phyloP scores from a whole-genome alignment of 1,140 invertebrate genomes.

The Vollenhovia emeryi region DNA sequence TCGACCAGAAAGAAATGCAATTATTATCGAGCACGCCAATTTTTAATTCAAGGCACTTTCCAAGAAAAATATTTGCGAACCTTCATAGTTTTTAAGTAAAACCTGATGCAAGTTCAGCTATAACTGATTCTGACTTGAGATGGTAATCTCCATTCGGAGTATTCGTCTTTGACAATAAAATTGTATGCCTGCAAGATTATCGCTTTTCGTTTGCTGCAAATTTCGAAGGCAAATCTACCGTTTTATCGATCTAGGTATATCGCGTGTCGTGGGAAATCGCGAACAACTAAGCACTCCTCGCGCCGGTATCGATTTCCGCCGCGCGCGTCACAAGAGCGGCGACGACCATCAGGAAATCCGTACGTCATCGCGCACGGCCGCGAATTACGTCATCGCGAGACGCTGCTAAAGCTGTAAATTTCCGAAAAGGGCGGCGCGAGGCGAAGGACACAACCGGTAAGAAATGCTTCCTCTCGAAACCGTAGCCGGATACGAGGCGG shows the following conservation, averaged over 20 bases:
- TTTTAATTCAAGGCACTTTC: neutral
- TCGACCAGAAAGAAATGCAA: neutral
- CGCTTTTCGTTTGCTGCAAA: neutral
- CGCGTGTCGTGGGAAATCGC: slow-evolving; percentile 11
- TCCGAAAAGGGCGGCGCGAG: neutral
- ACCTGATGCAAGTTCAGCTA: no score
- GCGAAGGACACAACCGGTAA: neutral
- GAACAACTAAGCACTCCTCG: neutral
- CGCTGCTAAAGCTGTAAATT: slow-evolving; percentile 26
- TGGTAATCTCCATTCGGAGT: neutral
- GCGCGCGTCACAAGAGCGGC: slow-evolving; percentile 42
- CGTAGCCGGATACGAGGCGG: neutral
- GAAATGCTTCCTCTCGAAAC: neutral
- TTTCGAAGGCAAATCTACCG: neutral
- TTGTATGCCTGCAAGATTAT: neutral
- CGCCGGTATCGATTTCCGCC: slow-evolving; percentile 26
- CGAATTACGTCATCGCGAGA: slow-evolving; percentile 38
- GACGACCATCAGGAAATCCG: slow-evolving; percentile 40
- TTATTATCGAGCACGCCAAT: neutral
- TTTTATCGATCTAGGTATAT: slow-evolving; percentile 26
- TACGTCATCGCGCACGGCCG: slow-evolving; percentile 25
- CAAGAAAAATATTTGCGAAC: neutral
- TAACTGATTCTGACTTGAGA: neutral
- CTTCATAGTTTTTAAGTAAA: neutral
- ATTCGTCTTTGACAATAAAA: neutral